phyloP scores from a whole-genome alignment of 2,888 invertebrate genomes.

The Augiades crinisus region DNA sequence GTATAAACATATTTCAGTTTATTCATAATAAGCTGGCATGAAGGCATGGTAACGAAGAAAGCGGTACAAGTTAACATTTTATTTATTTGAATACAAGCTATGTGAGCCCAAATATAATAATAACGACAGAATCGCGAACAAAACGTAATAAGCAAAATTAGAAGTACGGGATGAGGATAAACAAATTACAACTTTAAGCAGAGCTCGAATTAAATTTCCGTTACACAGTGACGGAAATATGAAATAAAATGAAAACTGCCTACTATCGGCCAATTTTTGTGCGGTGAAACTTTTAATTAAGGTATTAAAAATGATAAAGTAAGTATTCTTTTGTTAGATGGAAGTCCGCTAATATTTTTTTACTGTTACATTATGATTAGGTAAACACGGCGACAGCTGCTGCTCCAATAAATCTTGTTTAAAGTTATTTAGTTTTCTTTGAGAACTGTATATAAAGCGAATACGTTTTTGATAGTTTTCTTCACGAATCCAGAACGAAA shows the following conservation, averaged over 20 bases:
- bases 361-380: no score
- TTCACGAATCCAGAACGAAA: no score
- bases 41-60: no score
- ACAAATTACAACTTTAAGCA: slow-evolving; percentile 75
- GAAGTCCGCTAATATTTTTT: no score
- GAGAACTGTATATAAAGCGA: slow-evolving; percentile 36
- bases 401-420: no score
- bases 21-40: no score
- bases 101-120: slow-evolving; percentile 15
- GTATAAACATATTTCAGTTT: no score
- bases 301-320: slow-evolving; percentile 79
- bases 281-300: slow-evolving; percentile 76
- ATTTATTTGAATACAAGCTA: slow-evolving; percentile 9
- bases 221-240: slow-evolving; percentile 74
- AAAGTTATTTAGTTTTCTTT: slow-evolving; percentile 41
- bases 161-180: slow-evolving; percentile 63
- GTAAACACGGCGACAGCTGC: no score
- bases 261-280: slow-evolving; percentile 59
- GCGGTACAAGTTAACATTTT: no score
- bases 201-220: slow-evolving; percentile 78
- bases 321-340: no score
- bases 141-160: slow-evolving; percentile 67
- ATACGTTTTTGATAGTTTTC: slow-evolving; percentile 27
- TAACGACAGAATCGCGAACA: slow-evolving; percentile 39
- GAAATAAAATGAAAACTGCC: slow-evolving; percentile 77